phyloP scores from a whole-genome alignment of 1,140 invertebrate species.

The Drosophila burlai region DNA sequence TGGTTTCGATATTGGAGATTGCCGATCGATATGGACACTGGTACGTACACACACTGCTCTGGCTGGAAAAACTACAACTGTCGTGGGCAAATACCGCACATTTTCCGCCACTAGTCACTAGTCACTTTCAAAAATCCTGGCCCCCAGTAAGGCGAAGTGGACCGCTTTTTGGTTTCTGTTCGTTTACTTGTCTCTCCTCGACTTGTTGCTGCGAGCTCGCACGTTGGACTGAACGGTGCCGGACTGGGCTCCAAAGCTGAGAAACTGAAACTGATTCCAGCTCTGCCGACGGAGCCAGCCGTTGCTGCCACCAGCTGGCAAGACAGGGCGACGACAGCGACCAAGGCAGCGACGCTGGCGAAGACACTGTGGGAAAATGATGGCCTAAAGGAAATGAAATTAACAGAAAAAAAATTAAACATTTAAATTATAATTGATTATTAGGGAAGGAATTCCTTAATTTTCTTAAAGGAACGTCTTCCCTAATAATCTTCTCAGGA shows the following conservation, averaged over 20 bases:
- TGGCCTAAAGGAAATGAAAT: too few relatives aligned
- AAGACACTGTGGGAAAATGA: conserved; percentile 2
- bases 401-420: too few relatives aligned
- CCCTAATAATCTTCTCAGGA: background rate
- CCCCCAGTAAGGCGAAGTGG: conserved; percentile 24
- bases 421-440: background rate
- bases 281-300: conserved; percentile 41
- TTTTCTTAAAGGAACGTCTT: too few relatives aligned
- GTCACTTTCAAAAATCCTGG: conserved; percentile 49
- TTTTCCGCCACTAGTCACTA: conserved; percentile 50
- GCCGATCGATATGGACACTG: conserved; percentile 17
- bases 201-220: conserved; percentile 65
- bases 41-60: conserved; percentile 8
- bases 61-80: conserved; percentile 27
- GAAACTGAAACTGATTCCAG: conserved; percentile 81
- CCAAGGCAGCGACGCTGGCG: conserved; percentile 20
- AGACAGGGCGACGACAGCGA: conserved; percentile 56
- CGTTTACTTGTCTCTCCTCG: conserved; percentile 5
- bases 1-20: conserved; percentile 4
- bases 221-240: conserved; percentile 69
- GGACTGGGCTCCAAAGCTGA: conserved; percentile 6
- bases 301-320: conserved; percentile 52
- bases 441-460: background rate
- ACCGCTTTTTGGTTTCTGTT: conserved; percentile 25
- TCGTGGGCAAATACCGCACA: conserved; percentile 42